Base-by-base conservation (phyloP, 2,888 invertebrate species). In the Acrocera orbiculus region DNA sequence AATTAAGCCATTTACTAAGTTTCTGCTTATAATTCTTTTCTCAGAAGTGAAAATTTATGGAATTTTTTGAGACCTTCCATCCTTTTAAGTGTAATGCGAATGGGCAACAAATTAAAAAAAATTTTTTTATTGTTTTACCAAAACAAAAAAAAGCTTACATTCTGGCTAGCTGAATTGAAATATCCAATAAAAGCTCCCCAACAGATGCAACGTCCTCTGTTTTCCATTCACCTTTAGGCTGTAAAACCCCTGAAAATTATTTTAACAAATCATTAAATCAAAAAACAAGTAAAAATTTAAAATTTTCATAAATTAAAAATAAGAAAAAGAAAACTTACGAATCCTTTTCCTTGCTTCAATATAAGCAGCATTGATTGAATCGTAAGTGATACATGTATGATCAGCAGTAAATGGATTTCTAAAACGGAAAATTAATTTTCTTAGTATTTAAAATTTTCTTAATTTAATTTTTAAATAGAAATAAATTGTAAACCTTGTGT, bases 331-430 rank as follows among this genome's bases (percentile, higher is more conserved):
- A 13, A n/a, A 77, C 82, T 80, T 68, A 87, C 87, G 69, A 51
- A 86, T 80, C 63, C 86, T 70, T 58, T 83, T 82, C 49, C 85
- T 70, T 31, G 85, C 85, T 54, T 86, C 82, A 44, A 80, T 61
- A 61, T 86, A 87, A 27, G 87, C 87, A 47, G 80, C 77, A 63
- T 87, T 86, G 39, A 87, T 72, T 32, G 86, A 83, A 49, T 86
- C 85, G 55, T 82, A 87, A 5, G 87, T 86, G 54, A 87, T 85
- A 59, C 87, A 89, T 39, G 78, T 77, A 42, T 76, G 71, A 32
- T 76, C 73, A 30, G 73, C 73, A 46, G 72, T 73, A 49, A 53
- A 59, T 16, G 51, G 50, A 36, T 48, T 49, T 37, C 58, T 59
- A 46, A 14, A 46, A 35, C 27, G 9, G 11, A 24, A 35, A n/a